Percentiles rank a stretch among this genome's conserved stretches.
These are phyloP conservation scores for Parnassius mnemosyne DNA, from an alignment of 2,888 invertebrate species.

Conservation along the genomic window DNA sequence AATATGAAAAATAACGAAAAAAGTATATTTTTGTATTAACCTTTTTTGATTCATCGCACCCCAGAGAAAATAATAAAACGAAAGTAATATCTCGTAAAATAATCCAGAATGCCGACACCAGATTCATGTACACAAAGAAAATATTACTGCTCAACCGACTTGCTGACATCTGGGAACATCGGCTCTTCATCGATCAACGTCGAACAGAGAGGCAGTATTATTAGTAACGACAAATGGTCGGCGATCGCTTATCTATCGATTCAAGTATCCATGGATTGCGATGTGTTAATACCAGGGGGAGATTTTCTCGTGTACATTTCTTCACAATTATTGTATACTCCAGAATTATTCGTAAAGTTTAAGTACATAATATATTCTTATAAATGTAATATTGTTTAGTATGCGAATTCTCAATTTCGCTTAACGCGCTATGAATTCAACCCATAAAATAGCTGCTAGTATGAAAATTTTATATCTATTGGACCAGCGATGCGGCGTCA, in stretches of 20 bases:
- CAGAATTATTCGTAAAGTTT: too few species aligned
- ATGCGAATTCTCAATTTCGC: too few species aligned
- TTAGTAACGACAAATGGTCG: conserved; percentile 58
- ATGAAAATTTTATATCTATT: too few species aligned
- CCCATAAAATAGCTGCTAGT: too few species aligned
- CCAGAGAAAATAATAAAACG: conserved; percentile 10
- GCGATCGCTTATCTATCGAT: conserved; percentile 54
- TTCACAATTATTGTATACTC: too few species aligned
- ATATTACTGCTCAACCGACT: conserved; percentile 43
- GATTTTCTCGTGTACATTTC: conserved; percentile 8
- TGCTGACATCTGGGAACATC: conserved; percentile 52
- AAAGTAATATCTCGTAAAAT: conserved; percentile 10
- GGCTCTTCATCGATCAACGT: conserved; percentile 49
- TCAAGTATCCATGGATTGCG: conserved; percentile 25
- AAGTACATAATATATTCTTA: too few species aligned
- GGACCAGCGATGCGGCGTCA: too few species aligned
- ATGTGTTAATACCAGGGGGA: conserved; percentile 27
- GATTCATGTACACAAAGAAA: conserved; percentile 37
- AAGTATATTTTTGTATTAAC: neutral
- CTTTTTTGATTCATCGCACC: conserved; percentile 4
- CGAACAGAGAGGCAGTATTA: conserved; percentile 37
- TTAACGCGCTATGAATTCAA: too few species aligned
- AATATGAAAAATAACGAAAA: neutral
- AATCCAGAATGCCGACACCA: conserved; percentile 7
- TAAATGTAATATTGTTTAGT: too few species aligned